These are phyloP conservation scores for Enteromius argenteus DNA, from an alignment of 2,797 vertebrate species.

Conservation along the genomic window DNA sequence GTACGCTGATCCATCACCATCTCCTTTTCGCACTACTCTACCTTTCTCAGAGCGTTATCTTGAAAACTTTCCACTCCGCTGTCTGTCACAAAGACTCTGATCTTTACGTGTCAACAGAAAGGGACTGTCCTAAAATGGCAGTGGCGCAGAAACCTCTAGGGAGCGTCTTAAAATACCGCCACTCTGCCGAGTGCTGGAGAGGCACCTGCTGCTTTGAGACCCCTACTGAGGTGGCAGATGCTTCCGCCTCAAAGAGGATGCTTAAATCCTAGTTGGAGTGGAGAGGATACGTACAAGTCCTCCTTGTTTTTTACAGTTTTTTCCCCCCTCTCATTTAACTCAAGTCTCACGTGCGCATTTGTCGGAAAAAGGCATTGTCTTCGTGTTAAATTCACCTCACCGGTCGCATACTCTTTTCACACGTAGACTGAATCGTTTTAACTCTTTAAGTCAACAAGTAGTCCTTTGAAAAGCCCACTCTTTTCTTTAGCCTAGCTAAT, in stretches of 20 bases:
- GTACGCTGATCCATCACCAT: neutral
- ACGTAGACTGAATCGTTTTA: constrained; percentile 16
- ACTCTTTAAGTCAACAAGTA: constrained; percentile 44
- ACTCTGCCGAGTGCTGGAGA: constrained; percentile 57
- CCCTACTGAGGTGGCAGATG: constrained; percentile 72
- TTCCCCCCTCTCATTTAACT: neutral
- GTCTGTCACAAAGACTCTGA: constrained; percentile 62
- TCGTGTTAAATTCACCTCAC: neutral
- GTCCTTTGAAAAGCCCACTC: constrained; percentile 14
- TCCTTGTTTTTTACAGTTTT: constrained; percentile 10
- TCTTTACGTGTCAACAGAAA: constrained; percentile 61
- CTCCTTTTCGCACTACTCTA: constrained; percentile 16
- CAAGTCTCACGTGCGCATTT: neutral
- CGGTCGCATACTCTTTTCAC: neutral
- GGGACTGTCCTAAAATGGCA: constrained; percentile 66
- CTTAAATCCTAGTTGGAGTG: constrained; percentile 40
- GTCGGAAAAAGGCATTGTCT: constrained; percentile 1
- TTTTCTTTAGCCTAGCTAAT: constrained; percentile 56
- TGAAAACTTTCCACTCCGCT: constrained; percentile 57
- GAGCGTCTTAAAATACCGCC: constrained; percentile 65
- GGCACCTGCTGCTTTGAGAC: constrained; percentile 69
- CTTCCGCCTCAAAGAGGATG: constrained; percentile 58
- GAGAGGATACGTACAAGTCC: constrained; percentile 38
- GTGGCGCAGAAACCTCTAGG: constrained; percentile 52
- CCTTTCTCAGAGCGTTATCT: constrained; percentile 24